Evolutionary conservation across 2,113 vertebrate species (phyloP), one percentile per base, ranked within the genome.

Genomic region (Cynoglossus semilaevis): DNA sequence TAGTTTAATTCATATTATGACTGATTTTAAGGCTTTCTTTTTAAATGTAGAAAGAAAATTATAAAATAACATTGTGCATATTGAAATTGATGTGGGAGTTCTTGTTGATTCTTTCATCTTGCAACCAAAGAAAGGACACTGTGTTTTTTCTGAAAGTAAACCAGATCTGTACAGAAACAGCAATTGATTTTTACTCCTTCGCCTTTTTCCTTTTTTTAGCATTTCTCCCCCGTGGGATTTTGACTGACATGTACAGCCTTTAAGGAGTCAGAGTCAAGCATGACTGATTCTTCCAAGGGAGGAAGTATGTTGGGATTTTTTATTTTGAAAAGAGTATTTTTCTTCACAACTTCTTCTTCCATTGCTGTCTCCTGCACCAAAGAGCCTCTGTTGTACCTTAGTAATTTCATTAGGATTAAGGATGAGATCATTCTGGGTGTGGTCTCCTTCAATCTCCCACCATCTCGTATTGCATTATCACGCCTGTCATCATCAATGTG

Each of bases 201-300:
- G 68, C 73, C 72, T 74, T 82, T 80, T 83, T 81, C 81, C 79
- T 74, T 69, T 78, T 86, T n/a, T n/a, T 75, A 74, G 78, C 69
- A 11, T 29, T 29, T 14, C 38, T 19, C 74, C 82, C n/a, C 76
- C 79, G 44, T 10, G 84, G 75, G 82, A 86, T 64, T 43, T 51
- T 83, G 87, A 85, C 81, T 86, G 85, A 85, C 85, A 88, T 80
- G 72, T 72, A 51, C 81, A 83, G 69, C 77, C 83, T 85, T 87
- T 76, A 63, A 63, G 80, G 80, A 70, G 81, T 80, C 60, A 70
- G 73, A 85, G 76, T 72, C 74, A 83, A 82, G 83, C 80, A 77
- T 82, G 81, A 79, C 79, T 85, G 81, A 57, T 52, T 85, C 81
- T 85, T 72, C 58, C 72, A 63, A 49, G 75, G 58, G 44, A 22